These are phyloP conservation scores for Mnemiopsis leidyi DNA, from an alignment of 37 sponge, comb jelly and placozoan genomes.

Conservation along the genomic window DNA sequence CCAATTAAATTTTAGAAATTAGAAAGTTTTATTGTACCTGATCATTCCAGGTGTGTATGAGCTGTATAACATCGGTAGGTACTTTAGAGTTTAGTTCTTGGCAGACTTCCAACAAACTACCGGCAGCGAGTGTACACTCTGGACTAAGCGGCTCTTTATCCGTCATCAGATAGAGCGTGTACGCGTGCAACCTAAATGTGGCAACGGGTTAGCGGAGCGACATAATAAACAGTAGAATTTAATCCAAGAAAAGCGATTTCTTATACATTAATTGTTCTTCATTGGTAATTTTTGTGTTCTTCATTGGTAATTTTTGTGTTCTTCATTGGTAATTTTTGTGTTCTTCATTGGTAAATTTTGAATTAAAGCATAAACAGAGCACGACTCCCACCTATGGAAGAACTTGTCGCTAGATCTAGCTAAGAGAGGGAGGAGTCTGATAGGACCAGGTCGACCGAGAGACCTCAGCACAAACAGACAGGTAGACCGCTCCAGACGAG, in stretches of 20 bases:
- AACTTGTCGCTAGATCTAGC: neutral
- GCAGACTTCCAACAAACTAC: slow-evolving; percentile 46
- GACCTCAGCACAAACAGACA: slow-evolving; percentile 40
- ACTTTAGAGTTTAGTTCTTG: slow-evolving; percentile 49
- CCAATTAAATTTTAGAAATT: too few relatives aligned
- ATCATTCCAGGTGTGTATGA: slow-evolving; percentile 51
- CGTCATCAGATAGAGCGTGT: slow-evolving; percentile 62
- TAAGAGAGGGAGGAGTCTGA: slow-evolving; percentile 15
- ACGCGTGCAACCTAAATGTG: slow-evolving; percentile 37
- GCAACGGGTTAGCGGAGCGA: neutral
- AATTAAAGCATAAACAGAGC: too few relatives aligned
- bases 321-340: too few relatives aligned
- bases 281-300: too few relatives aligned
- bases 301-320: too few relatives aligned
- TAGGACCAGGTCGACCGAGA: neutral
- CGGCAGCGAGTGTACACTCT: slow-evolving; percentile 42
- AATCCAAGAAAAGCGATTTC: too few relatives aligned
- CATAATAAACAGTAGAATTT: too few relatives aligned
- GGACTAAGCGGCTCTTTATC: neutral
- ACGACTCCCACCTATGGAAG: slow-evolving; percentile 8
- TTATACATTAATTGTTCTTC: too few relatives aligned
- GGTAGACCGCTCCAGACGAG: neutral
- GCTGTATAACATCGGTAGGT: slow-evolving; percentile 4
- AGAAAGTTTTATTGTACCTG: too few relatives aligned
- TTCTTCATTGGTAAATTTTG: too few relatives aligned